These are phyloP conservation scores for Pelochelys cantorii DNA, from an alignment of 2,797 vertebrate species.

Conservation along the genomic window DNA sequence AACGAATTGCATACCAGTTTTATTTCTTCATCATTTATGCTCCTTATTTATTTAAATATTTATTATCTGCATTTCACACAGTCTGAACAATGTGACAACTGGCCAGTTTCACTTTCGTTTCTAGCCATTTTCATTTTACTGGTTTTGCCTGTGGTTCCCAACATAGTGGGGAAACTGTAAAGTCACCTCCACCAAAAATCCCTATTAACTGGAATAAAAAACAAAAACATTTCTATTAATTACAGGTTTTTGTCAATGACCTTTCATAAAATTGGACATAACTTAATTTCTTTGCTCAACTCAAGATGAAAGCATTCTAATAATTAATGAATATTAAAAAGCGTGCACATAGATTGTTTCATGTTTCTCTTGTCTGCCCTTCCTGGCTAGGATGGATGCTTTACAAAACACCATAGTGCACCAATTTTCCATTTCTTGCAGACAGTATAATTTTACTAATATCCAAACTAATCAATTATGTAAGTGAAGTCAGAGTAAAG, in stretches of 20 bases:
- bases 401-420: not conserved
- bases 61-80: not conserved
- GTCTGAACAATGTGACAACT: not conserved
- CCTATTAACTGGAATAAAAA: not conserved
- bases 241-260: not conserved
- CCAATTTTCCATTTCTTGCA: slow-evolving; percentile 10
- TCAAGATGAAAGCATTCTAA: not conserved
- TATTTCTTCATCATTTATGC: slow-evolving; percentile 50
- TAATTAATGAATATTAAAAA: not conserved
- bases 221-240: not conserved
- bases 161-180: not conserved
- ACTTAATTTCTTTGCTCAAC: not conserved
- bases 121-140: not conserved
- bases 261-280: not conserved
- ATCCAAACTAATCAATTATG: slow-evolving; percentile 37
- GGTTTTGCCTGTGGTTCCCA: not conserved
- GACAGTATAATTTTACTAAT: not conserved
- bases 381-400: not conserved
- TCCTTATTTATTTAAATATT: slow-evolving; percentile 36
- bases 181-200: not conserved
- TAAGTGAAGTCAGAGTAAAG: slow-evolving; percentile 24
- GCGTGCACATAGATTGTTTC: not conserved
- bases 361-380: not conserved
- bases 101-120: not conserved
- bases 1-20: not conserved